These are phyloP conservation scores for Hydropsyche betteni DNA, from an alignment of 2,888 invertebrate genomes.

Conservation along the genomic window DNA sequence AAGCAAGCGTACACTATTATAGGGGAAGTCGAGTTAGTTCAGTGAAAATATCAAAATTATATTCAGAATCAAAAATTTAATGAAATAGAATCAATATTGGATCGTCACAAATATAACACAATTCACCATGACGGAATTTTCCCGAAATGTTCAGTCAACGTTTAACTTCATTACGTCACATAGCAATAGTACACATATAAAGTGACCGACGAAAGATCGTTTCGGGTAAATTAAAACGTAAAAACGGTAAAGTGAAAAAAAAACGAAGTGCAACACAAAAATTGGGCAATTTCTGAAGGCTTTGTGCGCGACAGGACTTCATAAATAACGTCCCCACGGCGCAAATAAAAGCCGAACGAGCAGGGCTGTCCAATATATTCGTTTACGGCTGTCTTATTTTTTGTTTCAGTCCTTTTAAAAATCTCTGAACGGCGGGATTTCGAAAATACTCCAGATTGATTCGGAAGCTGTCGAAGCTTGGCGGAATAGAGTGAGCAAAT, in stretches of 20 bases:
- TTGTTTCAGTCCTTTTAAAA: too few relatives aligned
- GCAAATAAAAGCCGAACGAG: background rate
- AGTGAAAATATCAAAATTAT: too few relatives aligned
- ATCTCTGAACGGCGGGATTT: too few relatives aligned
- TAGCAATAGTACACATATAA: background rate
- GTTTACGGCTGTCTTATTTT: background rate
- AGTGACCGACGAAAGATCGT: background rate
- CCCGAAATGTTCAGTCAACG: too few relatives aligned
- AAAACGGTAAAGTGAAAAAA: background rate
- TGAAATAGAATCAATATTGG: too few relatives aligned
- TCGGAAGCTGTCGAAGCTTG: background rate
- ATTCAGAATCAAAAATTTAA: too few relatives aligned
- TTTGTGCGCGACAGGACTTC: conserved; percentile 25
- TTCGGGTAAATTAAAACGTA: too few relatives aligned
- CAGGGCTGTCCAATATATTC: conserved; percentile 20
- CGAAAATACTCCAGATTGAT: background rate
- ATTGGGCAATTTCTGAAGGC: conserved; percentile 29
- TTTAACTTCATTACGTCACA: too few relatives aligned
- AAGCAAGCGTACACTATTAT: too few relatives aligned
- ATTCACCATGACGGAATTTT: too few relatives aligned
- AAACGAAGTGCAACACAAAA: conserved; percentile 2
- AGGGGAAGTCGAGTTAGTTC: too few relatives aligned
- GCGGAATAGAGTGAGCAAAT: background rate
- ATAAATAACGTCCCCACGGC: conserved; percentile 23
- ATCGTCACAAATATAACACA: too few relatives aligned